Evolutionary conservation across 1,140 invertebrate species (phyloP).

Genomic region (Oedothorax gibbosus): DNA sequence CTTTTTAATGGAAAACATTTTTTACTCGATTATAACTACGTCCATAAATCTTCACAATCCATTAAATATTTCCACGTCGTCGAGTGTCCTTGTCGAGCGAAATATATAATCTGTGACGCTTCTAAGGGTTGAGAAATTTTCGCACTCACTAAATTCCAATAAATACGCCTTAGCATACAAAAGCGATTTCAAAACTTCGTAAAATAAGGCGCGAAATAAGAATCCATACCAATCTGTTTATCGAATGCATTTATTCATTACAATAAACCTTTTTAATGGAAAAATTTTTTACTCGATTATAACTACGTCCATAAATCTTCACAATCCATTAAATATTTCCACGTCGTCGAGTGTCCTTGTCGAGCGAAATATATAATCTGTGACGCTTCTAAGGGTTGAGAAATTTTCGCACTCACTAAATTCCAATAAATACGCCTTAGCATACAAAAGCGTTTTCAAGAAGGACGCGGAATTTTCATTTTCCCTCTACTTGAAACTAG

Average conservation of each 20-base stretch:
- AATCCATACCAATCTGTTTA: no score
- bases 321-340: no score
- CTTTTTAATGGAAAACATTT: no score
- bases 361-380: not conserved
- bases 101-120: not conserved
- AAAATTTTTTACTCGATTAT: no score
- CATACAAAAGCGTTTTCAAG: conserved; percentile 13
- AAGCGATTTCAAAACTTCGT: not conserved
- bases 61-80: not conserved
- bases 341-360: not conserved
- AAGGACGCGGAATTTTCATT: conserved; percentile 6
- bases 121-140: not conserved
- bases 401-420: not conserved
- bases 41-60: no score
- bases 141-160: conserved; percentile 2
- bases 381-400: not conserved
- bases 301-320: no score
- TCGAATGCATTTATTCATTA: no score
- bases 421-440: conserved; percentile 9
- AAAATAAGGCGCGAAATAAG: no score
- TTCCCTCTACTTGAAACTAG: not conserved
- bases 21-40: no score
- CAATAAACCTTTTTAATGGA: no score
- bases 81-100: not conserved
- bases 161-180: conserved; percentile 27